Evolutionary conservation across 2,888 invertebrate species (phyloP).

Genomic region (Cryptophagus acutangulus): DNA sequence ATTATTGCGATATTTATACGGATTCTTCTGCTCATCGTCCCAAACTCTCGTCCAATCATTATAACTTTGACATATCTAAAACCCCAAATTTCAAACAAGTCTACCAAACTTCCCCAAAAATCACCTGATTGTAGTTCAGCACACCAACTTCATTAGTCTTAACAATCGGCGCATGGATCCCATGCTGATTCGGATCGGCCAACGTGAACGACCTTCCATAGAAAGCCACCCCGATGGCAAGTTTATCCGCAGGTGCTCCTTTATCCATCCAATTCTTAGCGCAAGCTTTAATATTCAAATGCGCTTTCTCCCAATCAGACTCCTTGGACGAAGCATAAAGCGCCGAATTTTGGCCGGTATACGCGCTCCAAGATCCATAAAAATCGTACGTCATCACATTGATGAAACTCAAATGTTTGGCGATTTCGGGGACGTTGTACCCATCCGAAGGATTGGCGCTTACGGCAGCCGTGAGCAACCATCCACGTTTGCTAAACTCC

Average conservation of each 20-base stretch:
- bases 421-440: conserved; percentile 22
- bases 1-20: conserved; percentile 19
- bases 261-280: conserved; percentile 51
- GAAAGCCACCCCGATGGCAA: conserved; percentile 64
- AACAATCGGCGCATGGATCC: conserved; percentile 54
- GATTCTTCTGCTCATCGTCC: conserved; percentile 23
- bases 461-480: conserved; percentile 26
- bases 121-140: conserved; percentile 61
- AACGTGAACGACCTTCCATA: conserved; percentile 66
- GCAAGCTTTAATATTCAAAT: conserved; percentile 42
- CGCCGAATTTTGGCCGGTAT: conserved; percentile 65
- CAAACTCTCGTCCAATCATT: conserved; percentile 19
- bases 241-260: conserved; percentile 56
- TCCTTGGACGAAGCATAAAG: conserved; percentile 52
- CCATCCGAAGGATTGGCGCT: conserved; percentile 23
- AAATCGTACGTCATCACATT: conserved; percentile 6
- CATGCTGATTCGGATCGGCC: conserved; percentile 43
- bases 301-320: conserved; percentile 18
- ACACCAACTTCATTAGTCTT: conserved; percentile 54
- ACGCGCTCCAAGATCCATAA: conserved; percentile 52
- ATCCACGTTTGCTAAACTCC: conserved; percentile 22
- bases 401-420: background rate
- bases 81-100: background rate
- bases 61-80: conserved; percentile 19
- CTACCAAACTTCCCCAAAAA: background rate